These are phyloP conservation scores for Lasaia peninsularis DNA, from an alignment of 1,140 invertebrate species.

Conservation along the genomic window DNA sequence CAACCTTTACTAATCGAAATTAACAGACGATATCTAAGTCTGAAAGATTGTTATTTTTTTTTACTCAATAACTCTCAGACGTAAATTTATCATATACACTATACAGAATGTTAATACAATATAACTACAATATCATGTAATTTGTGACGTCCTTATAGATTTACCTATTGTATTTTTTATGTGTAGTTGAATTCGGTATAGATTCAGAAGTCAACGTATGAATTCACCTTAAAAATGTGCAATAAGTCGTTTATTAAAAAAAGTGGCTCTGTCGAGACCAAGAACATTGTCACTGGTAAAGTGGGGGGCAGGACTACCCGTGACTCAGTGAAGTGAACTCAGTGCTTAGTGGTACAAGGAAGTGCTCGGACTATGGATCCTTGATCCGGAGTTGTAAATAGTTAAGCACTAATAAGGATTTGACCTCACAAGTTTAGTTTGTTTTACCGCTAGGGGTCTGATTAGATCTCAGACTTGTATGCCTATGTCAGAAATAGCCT, in stretches of 20 bases:
- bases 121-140: no score
- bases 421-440: constrained; percentile 43
- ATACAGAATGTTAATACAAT: no score
- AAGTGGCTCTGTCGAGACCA: constrained; percentile 30
- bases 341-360: constrained; percentile 35
- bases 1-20: no score
- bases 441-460: neutral
- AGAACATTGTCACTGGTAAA: constrained; percentile 72
- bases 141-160: no score
- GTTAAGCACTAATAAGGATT: constrained; percentile 66
- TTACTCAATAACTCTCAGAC: no score
- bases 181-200: no score
- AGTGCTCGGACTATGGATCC: constrained; percentile 27
- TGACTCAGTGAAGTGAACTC: constrained; percentile 13
- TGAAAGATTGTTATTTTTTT: no score
- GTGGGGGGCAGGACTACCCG: constrained; percentile 46
- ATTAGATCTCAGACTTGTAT: neutral
- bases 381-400: constrained; percentile 51
- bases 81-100: no score
- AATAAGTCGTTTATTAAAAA: constrained; percentile 17
- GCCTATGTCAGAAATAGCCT: no score
- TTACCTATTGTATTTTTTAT: no score
- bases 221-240: constrained; percentile 4
- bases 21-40: no score
- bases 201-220: neutral